Evolutionary conservation across 2,797 vertebrate genomes (phyloP).

Genomic region (Echeneis naucrates): DNA sequence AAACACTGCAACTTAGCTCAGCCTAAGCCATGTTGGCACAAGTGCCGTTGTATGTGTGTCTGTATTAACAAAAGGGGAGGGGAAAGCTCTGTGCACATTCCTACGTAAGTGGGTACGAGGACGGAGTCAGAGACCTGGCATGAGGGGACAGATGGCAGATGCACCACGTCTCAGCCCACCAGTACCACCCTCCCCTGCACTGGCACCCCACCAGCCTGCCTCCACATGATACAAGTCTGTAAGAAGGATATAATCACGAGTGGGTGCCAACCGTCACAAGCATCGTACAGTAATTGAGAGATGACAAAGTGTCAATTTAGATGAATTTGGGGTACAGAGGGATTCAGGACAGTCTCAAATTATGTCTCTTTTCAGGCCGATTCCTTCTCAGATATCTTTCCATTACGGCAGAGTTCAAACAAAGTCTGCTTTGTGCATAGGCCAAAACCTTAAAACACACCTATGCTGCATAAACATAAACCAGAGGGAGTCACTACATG

Average conservation of each 20-base stretch:
- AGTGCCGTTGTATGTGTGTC: conserved; percentile 20
- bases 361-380: conserved; percentile 6
- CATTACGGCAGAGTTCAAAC: conserved; percentile 1
- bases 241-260: conserved; percentile 30
- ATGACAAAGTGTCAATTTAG: conserved; percentile 33
- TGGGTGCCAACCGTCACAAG: conserved; percentile 38
- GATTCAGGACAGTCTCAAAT: conserved; percentile 28
- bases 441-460: neutral
- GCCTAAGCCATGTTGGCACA: conserved; percentile 53
- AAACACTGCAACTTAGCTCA: conserved; percentile 57
- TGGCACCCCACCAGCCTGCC: conserved; percentile 2
- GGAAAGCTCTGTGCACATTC: conserved; percentile 10
- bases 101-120: conserved; percentile 43
- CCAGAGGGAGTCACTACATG: neutral
- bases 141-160: conserved; percentile 63
- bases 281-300: conserved; percentile 20
- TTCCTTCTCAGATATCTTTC: neutral
- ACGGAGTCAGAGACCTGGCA: conserved; percentile 44
- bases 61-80: conserved; percentile 14
- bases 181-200: conserved; percentile 6
- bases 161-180: conserved; percentile 32
- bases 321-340: conserved; percentile 20
- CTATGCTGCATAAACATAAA: neutral
- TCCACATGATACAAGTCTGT: conserved; percentile 28
- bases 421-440: conserved; percentile 6